A percentile compares a stretch with the other conserved stretches of the same genome.
These are phyloP conservation scores for Florisuga fusca DNA, from an alignment of 2,797 vertebrate species.

Conservation along the genomic window DNA sequence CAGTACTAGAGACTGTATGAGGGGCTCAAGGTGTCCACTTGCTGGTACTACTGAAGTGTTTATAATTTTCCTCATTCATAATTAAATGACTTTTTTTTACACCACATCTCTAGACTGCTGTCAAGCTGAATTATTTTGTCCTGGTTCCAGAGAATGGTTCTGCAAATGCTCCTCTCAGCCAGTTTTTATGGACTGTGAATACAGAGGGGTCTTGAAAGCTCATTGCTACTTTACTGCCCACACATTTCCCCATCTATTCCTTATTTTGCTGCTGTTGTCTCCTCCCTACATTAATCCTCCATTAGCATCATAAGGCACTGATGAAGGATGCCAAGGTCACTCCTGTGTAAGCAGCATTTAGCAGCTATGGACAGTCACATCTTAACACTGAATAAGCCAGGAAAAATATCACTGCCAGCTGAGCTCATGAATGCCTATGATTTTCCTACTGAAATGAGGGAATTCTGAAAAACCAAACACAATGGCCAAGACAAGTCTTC, in stretches of 20 bases:
- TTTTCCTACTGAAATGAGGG: neutral
- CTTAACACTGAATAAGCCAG: neutral
- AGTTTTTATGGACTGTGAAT: conserved; percentile 31
- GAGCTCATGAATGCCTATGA: neutral
- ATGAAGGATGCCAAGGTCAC: conserved; percentile 47
- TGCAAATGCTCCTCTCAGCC: conserved; percentile 22
- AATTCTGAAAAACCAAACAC: neutral
- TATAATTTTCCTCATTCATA: neutral
- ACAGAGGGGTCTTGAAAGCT: conserved; percentile 16
- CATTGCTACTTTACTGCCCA: conserved; percentile 41
- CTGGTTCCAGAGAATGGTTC: conserved; percentile 25
- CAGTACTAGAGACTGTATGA: neutral
- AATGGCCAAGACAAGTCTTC: neutral
- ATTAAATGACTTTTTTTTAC: neutral
- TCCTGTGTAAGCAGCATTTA: conserved; percentile 23
- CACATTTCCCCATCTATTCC: neutral
- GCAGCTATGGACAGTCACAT: neutral
- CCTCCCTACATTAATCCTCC: neutral
- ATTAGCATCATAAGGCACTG: neutral
- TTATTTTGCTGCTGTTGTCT: neutral
- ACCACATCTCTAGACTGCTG: neutral
- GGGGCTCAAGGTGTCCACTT: neutral
- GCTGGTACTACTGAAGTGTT: neutral
- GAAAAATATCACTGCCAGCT: neutral
- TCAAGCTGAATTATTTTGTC: conserved; percentile 34